These are phyloP conservation scores for Gisinianus flammeolus DNA, from an alignment of 2,888 invertebrate genomes.

Conservation along the genomic window DNA sequence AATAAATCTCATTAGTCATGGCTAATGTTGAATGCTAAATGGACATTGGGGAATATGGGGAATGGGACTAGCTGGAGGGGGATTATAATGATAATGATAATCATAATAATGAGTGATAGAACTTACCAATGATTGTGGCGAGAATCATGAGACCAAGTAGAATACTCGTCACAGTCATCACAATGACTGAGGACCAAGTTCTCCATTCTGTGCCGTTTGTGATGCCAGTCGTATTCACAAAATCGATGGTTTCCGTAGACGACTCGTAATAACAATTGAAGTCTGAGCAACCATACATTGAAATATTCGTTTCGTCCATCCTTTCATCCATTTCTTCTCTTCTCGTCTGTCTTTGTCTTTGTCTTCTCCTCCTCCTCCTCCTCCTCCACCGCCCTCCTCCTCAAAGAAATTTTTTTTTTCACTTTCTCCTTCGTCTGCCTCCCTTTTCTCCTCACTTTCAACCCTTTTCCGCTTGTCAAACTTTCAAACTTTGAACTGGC, in stretches of 20 bases:
- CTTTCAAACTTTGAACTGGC: no score
- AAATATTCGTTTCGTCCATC: not conserved
- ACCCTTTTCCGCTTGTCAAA: no score
- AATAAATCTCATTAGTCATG: no score
- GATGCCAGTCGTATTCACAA: not conserved
- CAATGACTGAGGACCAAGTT: constrained; percentile 50
- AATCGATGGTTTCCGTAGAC: not conserved
- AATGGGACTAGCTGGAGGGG: no score
- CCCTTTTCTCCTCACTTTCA: not conserved
- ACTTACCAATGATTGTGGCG: constrained; percentile 89
- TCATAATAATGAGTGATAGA: no score
- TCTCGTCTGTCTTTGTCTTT: not conserved
- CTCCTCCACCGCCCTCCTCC: not conserved
- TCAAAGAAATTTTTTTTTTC: not conserved
- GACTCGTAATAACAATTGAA: not conserved
- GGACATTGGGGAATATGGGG: no score
- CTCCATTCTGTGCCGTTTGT: constrained; percentile 30
- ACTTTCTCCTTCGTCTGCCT: not conserved
- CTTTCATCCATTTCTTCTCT: not conserved
- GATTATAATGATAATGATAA: no score
- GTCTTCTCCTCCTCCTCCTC: not conserved
- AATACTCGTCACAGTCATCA: constrained; percentile 70
- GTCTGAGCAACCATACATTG: not conserved
- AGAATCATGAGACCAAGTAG: constrained; percentile 88
- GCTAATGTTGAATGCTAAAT: no score